Percentiles rank a stretch among this genome's conserved stretches.
phyloP scores from a whole-genome alignment of 2,888 invertebrate species.

The Oegoconia quadripuncta region DNA sequence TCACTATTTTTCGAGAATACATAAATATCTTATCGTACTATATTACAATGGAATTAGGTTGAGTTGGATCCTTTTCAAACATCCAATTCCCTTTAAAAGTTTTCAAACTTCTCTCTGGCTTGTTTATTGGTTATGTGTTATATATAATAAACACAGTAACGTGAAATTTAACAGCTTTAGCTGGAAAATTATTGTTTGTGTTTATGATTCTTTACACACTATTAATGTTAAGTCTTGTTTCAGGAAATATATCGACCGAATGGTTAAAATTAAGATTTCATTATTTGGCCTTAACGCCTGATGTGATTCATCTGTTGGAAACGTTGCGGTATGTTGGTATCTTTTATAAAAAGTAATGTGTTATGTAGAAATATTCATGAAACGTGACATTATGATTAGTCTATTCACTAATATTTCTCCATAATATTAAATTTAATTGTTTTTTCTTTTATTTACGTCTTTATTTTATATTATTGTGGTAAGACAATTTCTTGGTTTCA shows the following conservation, averaged over 20 bases:
- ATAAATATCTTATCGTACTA: too few relatives aligned
- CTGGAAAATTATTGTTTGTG: too few relatives aligned
- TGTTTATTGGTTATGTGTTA: too few relatives aligned
- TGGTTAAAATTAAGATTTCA: slow-evolving; percentile 90
- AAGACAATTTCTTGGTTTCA: slow-evolving; percentile 37
- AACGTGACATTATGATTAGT: slow-evolving; percentile 11
- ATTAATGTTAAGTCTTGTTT: slow-evolving; percentile 32
- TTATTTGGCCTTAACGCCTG: slow-evolving; percentile 83
- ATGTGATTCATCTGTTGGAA: slow-evolving; percentile 83
- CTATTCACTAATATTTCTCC: slow-evolving; percentile 59
- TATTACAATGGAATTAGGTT: too few relatives aligned
- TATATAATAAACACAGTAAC: too few relatives aligned
- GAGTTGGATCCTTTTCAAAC: too few relatives aligned
- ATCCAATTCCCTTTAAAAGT: too few relatives aligned
- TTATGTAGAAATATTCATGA: slow-evolving; percentile 71
- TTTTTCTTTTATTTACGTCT: slow-evolving; percentile 27
- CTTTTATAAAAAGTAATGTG: slow-evolving; percentile 36
- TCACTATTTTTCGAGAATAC: too few relatives aligned
- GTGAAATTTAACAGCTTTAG: too few relatives aligned
- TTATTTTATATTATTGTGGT: slow-evolving; percentile 21
- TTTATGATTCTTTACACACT: background rate
- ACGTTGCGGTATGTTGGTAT: slow-evolving; percentile 77
- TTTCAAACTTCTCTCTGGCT: too few relatives aligned
- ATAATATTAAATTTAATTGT: slow-evolving; percentile 48
- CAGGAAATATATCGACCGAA: slow-evolving; percentile 85